Conservation (phyloP, 2,888 invertebrate genomes). For the Crossocerus cetratus region DNA sequence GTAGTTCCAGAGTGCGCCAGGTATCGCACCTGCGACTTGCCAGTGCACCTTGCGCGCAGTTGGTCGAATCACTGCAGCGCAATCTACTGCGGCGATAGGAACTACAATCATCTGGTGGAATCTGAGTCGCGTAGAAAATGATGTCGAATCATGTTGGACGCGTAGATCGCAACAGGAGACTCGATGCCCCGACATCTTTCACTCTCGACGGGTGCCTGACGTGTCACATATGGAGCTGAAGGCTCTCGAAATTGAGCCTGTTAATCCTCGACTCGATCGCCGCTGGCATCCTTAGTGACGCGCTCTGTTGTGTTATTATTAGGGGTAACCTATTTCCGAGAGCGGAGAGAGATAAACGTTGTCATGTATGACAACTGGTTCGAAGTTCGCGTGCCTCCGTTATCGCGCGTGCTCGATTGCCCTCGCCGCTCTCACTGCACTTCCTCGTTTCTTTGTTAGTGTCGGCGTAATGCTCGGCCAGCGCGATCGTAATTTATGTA, state of each 20-base stretch:
- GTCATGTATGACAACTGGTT: slow-evolving; percentile 46
- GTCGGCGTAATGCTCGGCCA: slow-evolving; percentile 38
- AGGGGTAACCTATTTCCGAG: slow-evolving; percentile 50
- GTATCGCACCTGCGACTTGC: slow-evolving; percentile 12
- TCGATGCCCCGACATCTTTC: not conserved
- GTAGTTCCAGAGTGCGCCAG: not conserved
- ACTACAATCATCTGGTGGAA: slow-evolving; percentile 12
- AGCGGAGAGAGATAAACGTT: slow-evolving; percentile 47
- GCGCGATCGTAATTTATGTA: slow-evolving; percentile 34
- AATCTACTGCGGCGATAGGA: slow-evolving; percentile 39
- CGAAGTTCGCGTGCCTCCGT: slow-evolving; percentile 51
- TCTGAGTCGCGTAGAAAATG: slow-evolving; percentile 16
- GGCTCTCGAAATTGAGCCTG: not conserved
- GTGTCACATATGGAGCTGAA: too few relatives aligned
- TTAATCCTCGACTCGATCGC: too few relatives aligned
- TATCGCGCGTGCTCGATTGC: slow-evolving; percentile 40
- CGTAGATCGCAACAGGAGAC: not conserved
- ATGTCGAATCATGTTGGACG: slow-evolving; percentile 16
- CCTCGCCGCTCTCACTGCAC: slow-evolving; percentile 24
- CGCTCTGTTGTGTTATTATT: slow-evolving; percentile 36
- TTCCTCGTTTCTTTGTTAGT: slow-evolving; percentile 57
- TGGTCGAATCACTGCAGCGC: slow-evolving; percentile 41
- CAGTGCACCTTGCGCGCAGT: slow-evolving; percentile 1
- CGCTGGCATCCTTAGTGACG: too few relatives aligned
- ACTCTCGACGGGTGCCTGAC: too few relatives aligned